phyloP scores from a whole-genome alignment of 2,888 invertebrate species.

The Altica lythri region DNA sequence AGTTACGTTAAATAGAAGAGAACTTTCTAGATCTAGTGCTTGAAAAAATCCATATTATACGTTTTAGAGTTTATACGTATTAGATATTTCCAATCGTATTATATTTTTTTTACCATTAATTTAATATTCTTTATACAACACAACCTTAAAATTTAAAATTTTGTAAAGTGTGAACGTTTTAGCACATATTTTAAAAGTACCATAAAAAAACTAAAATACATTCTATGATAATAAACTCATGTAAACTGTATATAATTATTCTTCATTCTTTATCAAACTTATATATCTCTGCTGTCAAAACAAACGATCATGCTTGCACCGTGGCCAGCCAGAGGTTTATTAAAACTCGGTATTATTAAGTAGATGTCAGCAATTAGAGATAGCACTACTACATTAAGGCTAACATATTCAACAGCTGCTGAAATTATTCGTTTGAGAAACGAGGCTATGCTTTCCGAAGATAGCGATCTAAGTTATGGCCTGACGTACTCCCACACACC shows the following conservation, averaged over 20 bases:
- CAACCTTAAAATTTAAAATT: too few species aligned
- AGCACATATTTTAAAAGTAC: too few species aligned
- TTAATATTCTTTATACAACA: too few species aligned
- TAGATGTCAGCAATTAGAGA: constrained; percentile 52
- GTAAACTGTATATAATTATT: constrained; percentile 31
- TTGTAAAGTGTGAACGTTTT: too few species aligned
- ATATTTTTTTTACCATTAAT: too few species aligned
- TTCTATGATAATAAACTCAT: too few species aligned
- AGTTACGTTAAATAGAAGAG: too few species aligned
- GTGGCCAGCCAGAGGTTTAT: constrained; percentile 36
- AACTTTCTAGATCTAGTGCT: too few species aligned
- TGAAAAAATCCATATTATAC: too few species aligned
- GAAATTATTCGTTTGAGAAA: constrained; percentile 54
- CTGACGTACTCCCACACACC: constrained; percentile 56
- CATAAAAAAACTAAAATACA: too few species aligned
- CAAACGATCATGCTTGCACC: constrained; percentile 47
- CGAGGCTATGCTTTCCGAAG: constrained; percentile 53
- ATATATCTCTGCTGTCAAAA: constrained; percentile 50
- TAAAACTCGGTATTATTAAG: constrained; percentile 52
- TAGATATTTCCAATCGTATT: too few species aligned
- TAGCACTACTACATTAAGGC: constrained; percentile 47
- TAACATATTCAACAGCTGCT: constrained; percentile 56
- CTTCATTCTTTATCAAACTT: constrained; percentile 20
- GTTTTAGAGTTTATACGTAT: too few species aligned
- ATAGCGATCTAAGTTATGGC: constrained; percentile 57